Conservation (phyloP, 2,113 vertebrate species). For the Tonatia bakeri region DNA sequence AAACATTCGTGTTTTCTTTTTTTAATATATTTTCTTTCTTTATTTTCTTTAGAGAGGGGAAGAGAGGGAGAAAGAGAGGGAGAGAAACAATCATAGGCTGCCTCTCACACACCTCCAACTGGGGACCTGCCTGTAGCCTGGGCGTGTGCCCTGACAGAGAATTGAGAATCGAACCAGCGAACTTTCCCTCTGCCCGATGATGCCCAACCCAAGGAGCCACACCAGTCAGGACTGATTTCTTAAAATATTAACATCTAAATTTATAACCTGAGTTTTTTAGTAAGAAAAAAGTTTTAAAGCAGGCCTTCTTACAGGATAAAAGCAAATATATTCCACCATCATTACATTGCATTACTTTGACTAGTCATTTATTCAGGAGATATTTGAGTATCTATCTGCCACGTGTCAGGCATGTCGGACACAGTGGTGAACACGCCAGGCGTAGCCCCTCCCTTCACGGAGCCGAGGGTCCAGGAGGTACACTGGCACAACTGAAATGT, state of each 20-base stretch:
- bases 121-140: too few species aligned
- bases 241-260: conserved; percentile 12
- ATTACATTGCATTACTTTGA: not conserved
- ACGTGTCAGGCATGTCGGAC: not conserved
- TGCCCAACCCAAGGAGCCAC: too few species aligned
- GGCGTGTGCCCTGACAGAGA: too few species aligned
- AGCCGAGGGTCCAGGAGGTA: not conserved
- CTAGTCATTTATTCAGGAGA: not conserved
- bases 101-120: too few species aligned
- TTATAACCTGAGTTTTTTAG: not conserved
- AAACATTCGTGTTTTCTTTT: not conserved
- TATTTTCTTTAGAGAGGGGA: too few species aligned
- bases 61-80: too few species aligned
- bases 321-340: not conserved
- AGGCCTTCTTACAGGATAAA: not conserved
- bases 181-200: too few species aligned
- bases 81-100: too few species aligned
- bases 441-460: not conserved
- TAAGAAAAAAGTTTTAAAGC: not conserved
- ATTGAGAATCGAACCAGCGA: too few species aligned
- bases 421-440: not conserved
- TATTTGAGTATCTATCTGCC: not conserved
- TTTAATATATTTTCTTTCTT: not conserved
- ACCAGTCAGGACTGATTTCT: not conserved
- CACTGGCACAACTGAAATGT: not conserved